Evolutionary conservation across 2,888 invertebrate species (phyloP), one percentile per base, ranked within the genome.

Genomic region (Plagiodera versicolora): DNA sequence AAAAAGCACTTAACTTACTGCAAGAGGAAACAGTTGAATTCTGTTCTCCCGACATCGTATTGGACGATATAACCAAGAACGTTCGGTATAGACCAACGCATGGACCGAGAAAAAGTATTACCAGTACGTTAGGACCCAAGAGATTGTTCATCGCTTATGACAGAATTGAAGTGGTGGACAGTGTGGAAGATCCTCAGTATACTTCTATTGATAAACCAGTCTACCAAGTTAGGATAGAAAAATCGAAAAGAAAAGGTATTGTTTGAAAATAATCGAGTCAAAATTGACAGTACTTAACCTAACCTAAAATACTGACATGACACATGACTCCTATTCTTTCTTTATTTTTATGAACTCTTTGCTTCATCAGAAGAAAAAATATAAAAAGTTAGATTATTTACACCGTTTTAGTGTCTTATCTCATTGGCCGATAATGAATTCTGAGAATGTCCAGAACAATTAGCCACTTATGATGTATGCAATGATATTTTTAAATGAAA

Each of bases 131-230:
- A 17, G 83, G 85, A 48, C 81, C 86, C 0, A 85, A 87, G 39
- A 82, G 89, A 47, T 83, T 90, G 53, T 90, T 85, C 70, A 83
- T 91, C 24, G 85, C 90, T 3, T 89, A 90, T 70, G 89, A 91
- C 71, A 90, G 90, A 61, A 85, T 92, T 47, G 90, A 91, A 72
- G 87, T 91, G 6, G 84, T 86, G 30, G 70, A 59, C 28, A 63
- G 63, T 19, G 66, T 65, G 39, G 71, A 73, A 39, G 56, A 66
- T 14, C 68, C 66, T 2, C 71, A 73, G 47, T 72, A 73, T 55
- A 70, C 70, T 11, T 67, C 68, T 0, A 72, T 72, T 18, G 72
- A 73, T 52, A 73, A 72, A 57, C 72, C 72, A 2, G 64, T 66
- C 18, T 71, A 70, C 56, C 70, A 70, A 62, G 70, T 70, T 2